phyloP scores from a whole-genome alignment of 2,797 vertebrate genomes.

The Salarias fasciatus region DNA sequence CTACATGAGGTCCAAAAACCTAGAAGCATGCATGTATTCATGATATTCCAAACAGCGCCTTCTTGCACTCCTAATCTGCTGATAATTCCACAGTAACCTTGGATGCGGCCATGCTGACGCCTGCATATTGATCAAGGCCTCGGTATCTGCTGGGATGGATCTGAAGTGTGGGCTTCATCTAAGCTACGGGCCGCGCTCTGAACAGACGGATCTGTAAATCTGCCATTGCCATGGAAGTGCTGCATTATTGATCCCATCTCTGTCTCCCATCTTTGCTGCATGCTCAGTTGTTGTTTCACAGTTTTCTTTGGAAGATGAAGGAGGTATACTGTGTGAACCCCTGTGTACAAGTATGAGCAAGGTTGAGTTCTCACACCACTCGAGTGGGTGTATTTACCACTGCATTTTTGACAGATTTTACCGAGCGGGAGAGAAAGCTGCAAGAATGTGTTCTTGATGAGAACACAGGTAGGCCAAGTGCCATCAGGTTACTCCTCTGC shows the following conservation, averaged over 20 bases:
- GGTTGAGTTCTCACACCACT: background rate
- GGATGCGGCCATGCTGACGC: conserved; percentile 52
- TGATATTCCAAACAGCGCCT: conserved; percentile 30
- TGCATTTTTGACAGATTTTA: conserved; percentile 7
- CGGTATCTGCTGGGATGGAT: conserved; percentile 47
- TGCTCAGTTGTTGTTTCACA: conserved; percentile 31
- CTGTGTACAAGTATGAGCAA: background rate
- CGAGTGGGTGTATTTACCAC: background rate
- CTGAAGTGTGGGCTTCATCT: conserved; percentile 37
- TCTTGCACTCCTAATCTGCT: conserved; percentile 43
- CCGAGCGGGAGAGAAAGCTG: background rate
- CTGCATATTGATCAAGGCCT: conserved; percentile 71
- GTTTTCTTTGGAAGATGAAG: conserved; percentile 28
- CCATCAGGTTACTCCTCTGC: conserved; percentile 42
- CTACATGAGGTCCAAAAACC: conserved; percentile 27
- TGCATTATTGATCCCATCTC: conserved; percentile 69
- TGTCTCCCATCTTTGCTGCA: conserved; percentile 56
- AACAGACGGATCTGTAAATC: conserved; percentile 75
- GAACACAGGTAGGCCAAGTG: conserved; percentile 41
- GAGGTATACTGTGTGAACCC: conserved; percentile 10
- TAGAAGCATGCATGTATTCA: conserved; percentile 51
- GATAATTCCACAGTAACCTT: conserved; percentile 70
- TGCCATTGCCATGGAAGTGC: conserved; percentile 71
- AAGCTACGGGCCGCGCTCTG: conserved; percentile 24
- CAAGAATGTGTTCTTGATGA: conserved; percentile 26